Evolutionary conservation across 2,797 vertebrate genomes (phyloP).

Genomic region (Cuculus canorus): DNA sequence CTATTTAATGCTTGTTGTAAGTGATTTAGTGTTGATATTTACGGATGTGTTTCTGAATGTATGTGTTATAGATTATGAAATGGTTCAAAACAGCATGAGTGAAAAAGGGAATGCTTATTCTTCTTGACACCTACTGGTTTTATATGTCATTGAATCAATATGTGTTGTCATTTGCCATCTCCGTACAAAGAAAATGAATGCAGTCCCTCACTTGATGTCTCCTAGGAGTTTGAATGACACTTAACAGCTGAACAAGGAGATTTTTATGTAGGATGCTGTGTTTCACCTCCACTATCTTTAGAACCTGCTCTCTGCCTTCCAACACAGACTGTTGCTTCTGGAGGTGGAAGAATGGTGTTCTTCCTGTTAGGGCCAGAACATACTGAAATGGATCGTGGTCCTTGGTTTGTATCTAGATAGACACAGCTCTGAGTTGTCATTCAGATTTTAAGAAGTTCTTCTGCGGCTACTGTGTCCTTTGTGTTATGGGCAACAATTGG

Average conservation of each 20-base stretch:
- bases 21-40: neutral
- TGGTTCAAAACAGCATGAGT: neutral
- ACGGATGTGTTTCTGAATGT: neutral
- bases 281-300: accelerated
- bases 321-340: neutral
- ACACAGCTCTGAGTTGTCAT: neutral
- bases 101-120: neutral
- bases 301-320: neutral
- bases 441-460: too few relatives aligned
- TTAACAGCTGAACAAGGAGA: neutral
- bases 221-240: neutral
- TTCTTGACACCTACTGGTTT: neutral
- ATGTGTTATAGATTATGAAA: neutral
- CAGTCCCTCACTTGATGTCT: neutral
- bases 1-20: neutral
- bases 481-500: accelerated
- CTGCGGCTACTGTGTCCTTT: neutral
- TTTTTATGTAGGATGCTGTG: neutral
- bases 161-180: neutral
- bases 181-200: neutral
- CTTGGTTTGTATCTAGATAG: neutral
- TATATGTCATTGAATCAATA: neutral
- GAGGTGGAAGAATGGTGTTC: neutral
- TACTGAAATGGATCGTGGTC: neutral
- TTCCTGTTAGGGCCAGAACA: neutral